A percentile compares a stretch with the other conserved stretches of the same genome.
Evolutionary conservation across 1,140 invertebrate genomes (phyloP).

Genomic region (Bradysia coprophila): DNA sequence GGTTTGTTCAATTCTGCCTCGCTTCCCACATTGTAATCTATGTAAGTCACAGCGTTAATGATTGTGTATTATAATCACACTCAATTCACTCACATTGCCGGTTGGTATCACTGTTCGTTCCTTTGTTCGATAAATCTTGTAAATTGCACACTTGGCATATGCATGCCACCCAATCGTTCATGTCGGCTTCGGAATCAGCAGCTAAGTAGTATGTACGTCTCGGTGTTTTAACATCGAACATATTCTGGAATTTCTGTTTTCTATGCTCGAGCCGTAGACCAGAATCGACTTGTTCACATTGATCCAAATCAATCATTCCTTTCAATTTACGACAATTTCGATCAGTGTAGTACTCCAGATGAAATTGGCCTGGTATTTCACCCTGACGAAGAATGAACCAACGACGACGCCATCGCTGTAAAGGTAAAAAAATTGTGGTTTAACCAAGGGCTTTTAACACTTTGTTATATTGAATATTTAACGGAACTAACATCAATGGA

Average conservation of each 20-base stretch:
- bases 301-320: slow-evolving; percentile 82
- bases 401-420: slow-evolving; percentile 79
- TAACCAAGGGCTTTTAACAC: no score
- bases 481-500: no score
- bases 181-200: slow-evolving; percentile 74
- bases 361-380: slow-evolving; percentile 81
- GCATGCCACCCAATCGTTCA: slow-evolving; percentile 89
- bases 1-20: background rate
- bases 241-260: slow-evolving; percentile 64
- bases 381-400: slow-evolving; percentile 86
- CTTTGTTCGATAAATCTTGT: slow-evolving; percentile 30
- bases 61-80: background rate
- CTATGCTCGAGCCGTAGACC: slow-evolving; percentile 64
- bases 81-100: slow-evolving; percentile 11
- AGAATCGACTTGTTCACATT: slow-evolving; percentile 87
- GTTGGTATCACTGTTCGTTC: slow-evolving; percentile 6
- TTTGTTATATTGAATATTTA: no score
- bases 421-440: no score
- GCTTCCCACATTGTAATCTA: slow-evolving; percentile 1
- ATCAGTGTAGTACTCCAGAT: slow-evolving; percentile 85
- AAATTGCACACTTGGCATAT: slow-evolving; percentile 84
- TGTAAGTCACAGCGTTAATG: no score
- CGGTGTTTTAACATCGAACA: slow-evolving; percentile 78
- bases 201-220: slow-evolving; percentile 81
- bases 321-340: slow-evolving; percentile 68